Base-by-base conservation (phyloP, 2,888 invertebrate genomes). In the Lycophotia porphyrea region DNA sequence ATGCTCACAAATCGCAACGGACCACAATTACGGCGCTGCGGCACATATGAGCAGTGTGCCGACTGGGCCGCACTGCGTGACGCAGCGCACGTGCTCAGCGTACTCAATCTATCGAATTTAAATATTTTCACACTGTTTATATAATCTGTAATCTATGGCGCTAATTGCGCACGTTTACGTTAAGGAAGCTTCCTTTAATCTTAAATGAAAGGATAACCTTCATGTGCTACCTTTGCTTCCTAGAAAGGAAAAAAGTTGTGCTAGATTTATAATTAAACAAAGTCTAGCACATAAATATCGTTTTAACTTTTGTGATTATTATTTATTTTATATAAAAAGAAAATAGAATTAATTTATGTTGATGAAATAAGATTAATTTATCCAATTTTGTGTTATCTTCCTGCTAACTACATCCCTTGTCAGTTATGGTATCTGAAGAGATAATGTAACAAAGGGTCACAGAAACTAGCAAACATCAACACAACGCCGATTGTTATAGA, bases 1-100 rank as follows among this genome's bases (percentile, higher is more conserved):
- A 86, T 85, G 78, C 87, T 71, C 52, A 36, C 49, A 69, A 89
- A 84, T 88, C 82, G 82, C 86, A 84, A 77, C 76, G 80, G 70
- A 77, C 73, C 65, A 76, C 73, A 42, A 44, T 58, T 75, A 61
- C 72, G 34, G 39, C 55, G 36, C 42, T 75, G 55, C 72, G 34
- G 39, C 55, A 31, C 42, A 61, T 55, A 60, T 52, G 31, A 71
- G 47, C 52, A 47, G 64, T 58, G 47, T 27, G 55, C 27, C 55
- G 60, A 61, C 36, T 39, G 63, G 39, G 63, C 49, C 34, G 76
- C 49, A 66, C 58, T 75, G 74, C 78, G 78, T 83, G 82, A 70
- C 74, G 60, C 52, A 64, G 61, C 58, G 81, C 84, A 83, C 81
- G 82, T 74, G 81, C 81, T 69, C 76, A 75, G 69, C 58, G 27